A percentile compares a stretch with the other conserved stretches of the same genome.
phyloP scores from a whole-genome alignment of 2,113 vertebrate species.

The Hemiprocne comata region DNA sequence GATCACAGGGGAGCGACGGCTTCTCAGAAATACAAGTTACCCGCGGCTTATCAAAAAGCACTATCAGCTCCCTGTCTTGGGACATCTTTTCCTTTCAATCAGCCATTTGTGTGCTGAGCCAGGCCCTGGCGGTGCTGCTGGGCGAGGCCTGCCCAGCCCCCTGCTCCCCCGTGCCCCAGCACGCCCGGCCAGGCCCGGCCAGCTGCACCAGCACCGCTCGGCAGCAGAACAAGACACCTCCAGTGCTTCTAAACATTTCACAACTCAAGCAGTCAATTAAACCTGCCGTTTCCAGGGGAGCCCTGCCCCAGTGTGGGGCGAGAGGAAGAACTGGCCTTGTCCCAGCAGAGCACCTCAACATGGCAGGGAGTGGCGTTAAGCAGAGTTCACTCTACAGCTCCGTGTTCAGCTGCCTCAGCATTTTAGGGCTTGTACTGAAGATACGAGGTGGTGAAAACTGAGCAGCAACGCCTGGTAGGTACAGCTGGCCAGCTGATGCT shows the following conservation, averaged over 20 bases:
- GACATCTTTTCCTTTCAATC: neutral
- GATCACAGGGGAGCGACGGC: constrained; percentile 1
- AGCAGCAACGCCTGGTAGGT: constrained; percentile 78
- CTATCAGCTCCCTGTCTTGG: neutral
- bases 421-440: constrained; percentile 75
- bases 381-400: constrained; percentile 70
- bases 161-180: neutral
- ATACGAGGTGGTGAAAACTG: constrained; percentile 72
- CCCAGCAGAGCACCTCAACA: neutral
- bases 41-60: neutral
- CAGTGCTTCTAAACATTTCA: neutral
- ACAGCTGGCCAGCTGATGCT: constrained; percentile 69
- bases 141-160: no score
- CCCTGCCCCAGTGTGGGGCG: neutral
- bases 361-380: constrained; percentile 49
- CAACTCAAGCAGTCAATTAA: neutral
- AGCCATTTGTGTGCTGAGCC: neutral
- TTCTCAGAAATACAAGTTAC: neutral
- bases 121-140: neutral
- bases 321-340: neutral
- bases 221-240: neutral
- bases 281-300: neutral
- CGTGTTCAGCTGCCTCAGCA: constrained; percentile 68
- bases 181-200: neutral
- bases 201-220: neutral